Percentiles rank a stretch among this genome's conserved stretches.
Conservation (phyloP, 2,113 vertebrate genomes). For the Pituophis catenifer region DNA sequence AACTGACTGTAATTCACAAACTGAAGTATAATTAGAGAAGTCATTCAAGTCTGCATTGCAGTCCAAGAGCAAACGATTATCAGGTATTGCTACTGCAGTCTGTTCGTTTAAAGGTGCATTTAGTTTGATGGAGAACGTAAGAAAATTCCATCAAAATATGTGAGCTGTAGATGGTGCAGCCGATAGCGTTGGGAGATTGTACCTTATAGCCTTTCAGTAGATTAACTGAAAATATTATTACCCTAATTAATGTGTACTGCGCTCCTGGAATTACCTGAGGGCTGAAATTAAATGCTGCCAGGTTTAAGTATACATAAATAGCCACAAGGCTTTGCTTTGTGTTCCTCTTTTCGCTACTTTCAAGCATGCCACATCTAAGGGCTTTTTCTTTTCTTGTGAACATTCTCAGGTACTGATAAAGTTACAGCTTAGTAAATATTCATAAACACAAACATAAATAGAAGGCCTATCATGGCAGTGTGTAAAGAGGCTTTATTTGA, state of each 20-base stretch:
- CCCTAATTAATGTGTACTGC: background rate
- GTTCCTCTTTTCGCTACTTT: background rate
- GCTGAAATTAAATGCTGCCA: background rate
- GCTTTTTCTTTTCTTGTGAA: background rate
- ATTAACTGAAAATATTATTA: background rate
- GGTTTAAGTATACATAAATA: constrained; percentile 19
- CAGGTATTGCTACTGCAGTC: background rate
- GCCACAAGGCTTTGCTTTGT: constrained; percentile 11
- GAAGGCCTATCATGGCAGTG: background rate
- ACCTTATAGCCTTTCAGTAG: background rate
- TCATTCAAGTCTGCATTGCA: background rate
- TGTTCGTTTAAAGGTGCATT: background rate
- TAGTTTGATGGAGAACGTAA: background rate
- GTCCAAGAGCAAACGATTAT: background rate
- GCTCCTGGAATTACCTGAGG: background rate
- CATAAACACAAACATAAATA: constrained; percentile 15
- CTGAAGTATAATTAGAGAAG: background rate
- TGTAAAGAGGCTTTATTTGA: background rate
- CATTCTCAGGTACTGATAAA: background rate
- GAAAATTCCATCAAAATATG: background rate
- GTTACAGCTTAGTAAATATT: background rate
- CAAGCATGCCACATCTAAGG: constrained; percentile 3
- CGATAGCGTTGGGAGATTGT: background rate
- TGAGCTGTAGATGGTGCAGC: background rate
- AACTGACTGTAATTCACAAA: background rate